Evolutionary conservation across 2,113 vertebrate genomes (phyloP).

Genomic region (Megaceryle maxima): DNA sequence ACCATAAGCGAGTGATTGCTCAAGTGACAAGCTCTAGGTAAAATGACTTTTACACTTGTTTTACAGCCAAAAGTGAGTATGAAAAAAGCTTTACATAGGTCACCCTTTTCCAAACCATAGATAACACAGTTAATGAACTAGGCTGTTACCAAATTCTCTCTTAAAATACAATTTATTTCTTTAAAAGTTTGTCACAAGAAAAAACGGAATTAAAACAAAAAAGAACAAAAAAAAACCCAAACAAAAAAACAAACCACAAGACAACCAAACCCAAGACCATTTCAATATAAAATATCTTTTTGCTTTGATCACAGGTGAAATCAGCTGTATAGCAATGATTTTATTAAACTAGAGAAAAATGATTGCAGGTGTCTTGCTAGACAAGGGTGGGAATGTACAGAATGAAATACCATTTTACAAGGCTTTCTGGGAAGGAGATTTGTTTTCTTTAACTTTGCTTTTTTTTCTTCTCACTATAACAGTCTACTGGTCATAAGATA

Average conservation of each 20-base stretch:
- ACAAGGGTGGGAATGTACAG: not conserved
- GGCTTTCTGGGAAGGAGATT: not conserved
- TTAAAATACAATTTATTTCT: not conserved
- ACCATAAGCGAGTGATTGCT: not conserved
- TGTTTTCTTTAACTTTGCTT: not conserved
- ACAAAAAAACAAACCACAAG: not conserved
- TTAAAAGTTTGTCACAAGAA: not conserved
- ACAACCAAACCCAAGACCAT: not conserved
- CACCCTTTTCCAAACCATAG: not conserved
- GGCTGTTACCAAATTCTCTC: not conserved
- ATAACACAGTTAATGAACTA: not conserved
- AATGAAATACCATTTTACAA: not conserved
- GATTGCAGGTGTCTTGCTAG: not conserved
- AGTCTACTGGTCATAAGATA: not conserved
- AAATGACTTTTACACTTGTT: not conserved
- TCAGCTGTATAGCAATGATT: not conserved
- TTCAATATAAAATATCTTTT: not conserved
- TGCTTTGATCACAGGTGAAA: not conserved
- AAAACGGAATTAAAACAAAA: not conserved
- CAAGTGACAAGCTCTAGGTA: not conserved
- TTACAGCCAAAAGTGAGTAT: not conserved
- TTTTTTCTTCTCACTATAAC: too few species aligned
- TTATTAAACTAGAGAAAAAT: not conserved
- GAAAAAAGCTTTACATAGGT: not conserved
- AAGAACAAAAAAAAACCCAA: not conserved